Conservation (phyloP, 2,888 invertebrate genomes). For the Himalopsyche japonica region DNA sequence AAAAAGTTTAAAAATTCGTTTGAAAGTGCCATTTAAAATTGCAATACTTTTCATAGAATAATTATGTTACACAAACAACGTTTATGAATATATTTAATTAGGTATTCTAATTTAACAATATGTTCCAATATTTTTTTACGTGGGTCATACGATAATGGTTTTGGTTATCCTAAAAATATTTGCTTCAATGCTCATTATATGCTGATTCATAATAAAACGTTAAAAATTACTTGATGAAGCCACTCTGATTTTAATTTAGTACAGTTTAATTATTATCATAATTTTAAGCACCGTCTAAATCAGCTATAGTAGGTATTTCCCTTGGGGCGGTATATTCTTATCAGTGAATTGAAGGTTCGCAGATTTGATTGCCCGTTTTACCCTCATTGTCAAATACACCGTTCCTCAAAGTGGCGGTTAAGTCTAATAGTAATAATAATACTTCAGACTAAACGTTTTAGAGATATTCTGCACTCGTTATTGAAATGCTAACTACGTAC, state of each 20-base stretch:
- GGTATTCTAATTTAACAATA: too few species aligned
- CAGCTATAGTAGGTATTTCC: background rate
- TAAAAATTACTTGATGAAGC: background rate
- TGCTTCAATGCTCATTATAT: too few species aligned
- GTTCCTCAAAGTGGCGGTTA: background rate
- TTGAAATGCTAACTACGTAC: background rate
- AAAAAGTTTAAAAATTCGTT: too few species aligned
- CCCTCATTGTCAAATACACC: background rate
- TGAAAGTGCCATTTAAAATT: too few species aligned
- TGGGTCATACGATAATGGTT: too few species aligned
- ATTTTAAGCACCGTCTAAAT: background rate
- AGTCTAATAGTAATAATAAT: background rate
- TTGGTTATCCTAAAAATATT: too few species aligned
- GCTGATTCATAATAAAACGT: background rate
- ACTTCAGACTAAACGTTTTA: background rate
- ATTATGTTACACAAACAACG: too few species aligned
- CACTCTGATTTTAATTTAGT: background rate
- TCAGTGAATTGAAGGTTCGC: constrained; percentile 16
- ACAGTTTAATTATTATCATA: constrained; percentile 2
- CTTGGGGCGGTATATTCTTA: constrained; percentile 6
- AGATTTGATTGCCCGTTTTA: constrained; percentile 26
- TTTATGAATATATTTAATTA: too few species aligned
- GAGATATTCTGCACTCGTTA: background rate
- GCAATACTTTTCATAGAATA: too few species aligned
- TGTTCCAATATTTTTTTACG: too few species aligned